Evolutionary conservation across 2,888 invertebrate genomes (phyloP), one percentile per base, ranked within the genome.

Genomic region (Hyposoter didymator): DNA sequence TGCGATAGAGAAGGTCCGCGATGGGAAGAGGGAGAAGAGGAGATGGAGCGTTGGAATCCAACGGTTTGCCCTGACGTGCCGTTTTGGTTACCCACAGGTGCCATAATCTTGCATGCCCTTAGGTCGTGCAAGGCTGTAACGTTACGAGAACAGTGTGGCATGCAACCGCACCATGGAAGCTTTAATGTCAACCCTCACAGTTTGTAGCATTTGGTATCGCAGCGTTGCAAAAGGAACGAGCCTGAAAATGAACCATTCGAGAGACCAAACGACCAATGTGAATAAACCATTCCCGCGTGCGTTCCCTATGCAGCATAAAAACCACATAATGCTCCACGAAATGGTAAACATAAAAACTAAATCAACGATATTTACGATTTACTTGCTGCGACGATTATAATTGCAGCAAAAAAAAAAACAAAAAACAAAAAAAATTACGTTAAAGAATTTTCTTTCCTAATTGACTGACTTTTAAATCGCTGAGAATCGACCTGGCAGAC

Each of bases 31-130:
- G 86, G 64, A 64, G 88, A 74, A 17, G 49, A 35, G 39, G 35
- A 39, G 28, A 52, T 90, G 86, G 88, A 70, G 17, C 35, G 70
- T 32, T 72, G 67, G 47, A 78, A 59, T 69, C 64, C 70, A 66
- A 66, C 73, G 80, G 87, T 87, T 69, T 85, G 89, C 91, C 90
- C 91, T 83, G 84, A 90, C 88, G 92, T 90, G 89, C 91, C 86
- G 91, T 92, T 89, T 84, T 67, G 88, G 86, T 84, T 87, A 90
- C 92, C 92, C 93, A 89, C 89, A 90, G 93, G 92, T 90, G 89
- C 90, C 87, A 88, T 92, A 92, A 92, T 90, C 90, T 87, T 87
- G 89, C 85, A 89, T 87, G 67, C 82, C 79, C 76, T 62, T 66
- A 67, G 73, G 73, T 83, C 79, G 78, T 49, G 69, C 39, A 39